Conservation (phyloP, 2,888 invertebrate species). For the Trissoscelio sp. region DNA sequence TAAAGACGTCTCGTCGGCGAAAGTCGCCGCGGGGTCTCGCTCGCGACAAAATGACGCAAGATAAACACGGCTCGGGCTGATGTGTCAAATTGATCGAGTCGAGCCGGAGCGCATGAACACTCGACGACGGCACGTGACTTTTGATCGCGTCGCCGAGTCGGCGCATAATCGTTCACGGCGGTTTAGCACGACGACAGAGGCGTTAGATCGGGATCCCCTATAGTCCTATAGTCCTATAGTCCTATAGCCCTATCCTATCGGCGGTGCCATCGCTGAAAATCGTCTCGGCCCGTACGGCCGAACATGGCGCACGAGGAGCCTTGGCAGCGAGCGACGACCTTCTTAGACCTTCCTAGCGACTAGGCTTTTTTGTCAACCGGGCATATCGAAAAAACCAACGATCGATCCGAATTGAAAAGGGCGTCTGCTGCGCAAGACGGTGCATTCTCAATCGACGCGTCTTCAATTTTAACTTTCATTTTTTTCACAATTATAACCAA, state of each 20-base stretch:
- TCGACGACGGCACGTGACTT: conserved; percentile 52
- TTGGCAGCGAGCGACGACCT: conserved; percentile 40
- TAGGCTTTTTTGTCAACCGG: conserved; percentile 28
- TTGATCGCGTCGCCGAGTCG: conserved; percentile 48
- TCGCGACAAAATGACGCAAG: conserved; percentile 47
- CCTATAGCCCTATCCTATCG: too few species aligned
- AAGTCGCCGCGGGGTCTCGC: conserved; percentile 29
- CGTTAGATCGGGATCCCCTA: conserved; percentile 20
- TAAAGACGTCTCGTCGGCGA: conserved; percentile 8
- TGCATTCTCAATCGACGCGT: neutral
- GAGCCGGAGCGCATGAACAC: conserved; percentile 44
- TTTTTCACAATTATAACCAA: too few species aligned
- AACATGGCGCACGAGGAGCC: conserved; percentile 19
- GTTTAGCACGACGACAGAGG: conserved; percentile 22
- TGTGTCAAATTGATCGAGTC: conserved; percentile 60
- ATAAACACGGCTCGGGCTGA: conserved; percentile 42
- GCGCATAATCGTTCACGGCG: conserved; percentile 48
- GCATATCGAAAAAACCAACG: conserved; percentile 9
- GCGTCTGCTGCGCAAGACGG: conserved; percentile 33
- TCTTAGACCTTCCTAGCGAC: conserved; percentile 19
- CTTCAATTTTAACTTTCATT: neutral
- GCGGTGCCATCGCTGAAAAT: conserved; percentile 25
- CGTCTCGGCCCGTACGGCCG: conserved; percentile 12
- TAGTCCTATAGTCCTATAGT: too few species aligned
- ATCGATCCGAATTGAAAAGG: conserved; percentile 38